A percentile compares a stretch with the other conserved stretches of the same genome.
phyloP scores from a whole-genome alignment of 2,113 vertebrate species.

The Uropsilus gracilis region DNA sequence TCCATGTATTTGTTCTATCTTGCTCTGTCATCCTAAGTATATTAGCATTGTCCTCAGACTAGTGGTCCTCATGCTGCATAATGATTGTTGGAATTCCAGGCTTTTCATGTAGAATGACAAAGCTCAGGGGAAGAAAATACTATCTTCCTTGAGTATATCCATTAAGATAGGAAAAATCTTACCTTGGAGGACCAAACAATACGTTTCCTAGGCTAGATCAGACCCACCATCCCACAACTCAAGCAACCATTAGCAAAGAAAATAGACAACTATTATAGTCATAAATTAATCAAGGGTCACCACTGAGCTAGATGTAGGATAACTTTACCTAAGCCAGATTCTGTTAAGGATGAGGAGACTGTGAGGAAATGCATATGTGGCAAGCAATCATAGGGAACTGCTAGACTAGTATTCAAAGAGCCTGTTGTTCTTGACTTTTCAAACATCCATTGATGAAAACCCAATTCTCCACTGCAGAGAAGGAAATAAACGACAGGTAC shows the following conservation, averaged over 20 bases:
- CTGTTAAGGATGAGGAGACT: not conserved
- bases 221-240: not conserved
- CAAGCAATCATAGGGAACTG: not conserved
- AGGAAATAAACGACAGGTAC: not conserved
- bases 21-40: not conserved
- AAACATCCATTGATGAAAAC: not conserved
- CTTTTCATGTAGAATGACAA: not conserved
- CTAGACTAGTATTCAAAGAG: not conserved
- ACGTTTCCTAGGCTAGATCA: not conserved
- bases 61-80: not conserved
- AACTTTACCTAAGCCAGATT: not conserved
- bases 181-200: not conserved
- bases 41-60: not conserved
- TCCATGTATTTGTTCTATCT: not conserved
- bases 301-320: not conserved
- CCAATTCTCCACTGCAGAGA: not conserved
- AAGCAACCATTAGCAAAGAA: not conserved
- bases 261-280: not conserved
- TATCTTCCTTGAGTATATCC: not conserved
- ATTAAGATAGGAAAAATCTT: slow-evolving; percentile 33
- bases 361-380: not conserved
- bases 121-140: not conserved
- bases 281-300: not conserved
- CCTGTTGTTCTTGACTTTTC: slow-evolving; percentile 2
- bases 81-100: not conserved